Evolutionary conservation across 2,797 vertebrate genomes (phyloP).

Genomic region (Buphagus erythrorhynchus): DNA sequence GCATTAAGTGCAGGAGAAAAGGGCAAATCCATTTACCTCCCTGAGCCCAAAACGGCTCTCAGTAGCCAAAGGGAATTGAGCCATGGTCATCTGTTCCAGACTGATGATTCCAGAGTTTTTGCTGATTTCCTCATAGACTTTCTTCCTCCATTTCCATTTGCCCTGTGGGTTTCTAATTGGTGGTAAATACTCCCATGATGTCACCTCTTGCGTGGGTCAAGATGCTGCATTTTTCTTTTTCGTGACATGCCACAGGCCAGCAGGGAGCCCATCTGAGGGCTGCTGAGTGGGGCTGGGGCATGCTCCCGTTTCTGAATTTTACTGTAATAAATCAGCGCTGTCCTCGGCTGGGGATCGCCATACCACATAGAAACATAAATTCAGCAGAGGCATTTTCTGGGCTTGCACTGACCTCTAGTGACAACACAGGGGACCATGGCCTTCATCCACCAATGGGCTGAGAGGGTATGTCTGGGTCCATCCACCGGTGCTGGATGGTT

Average conservation of each 20-base stretch:
- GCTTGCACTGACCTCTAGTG: constrained; percentile 79
- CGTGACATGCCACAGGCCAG: neutral
- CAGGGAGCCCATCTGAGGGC: neutral
- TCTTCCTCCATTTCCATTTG: neutral
- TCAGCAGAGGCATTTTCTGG: neutral
- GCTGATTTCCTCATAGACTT: neutral
- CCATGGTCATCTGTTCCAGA: accelerated
- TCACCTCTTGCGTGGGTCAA: neutral
- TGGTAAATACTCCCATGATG: accelerated
- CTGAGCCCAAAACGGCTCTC: neutral
- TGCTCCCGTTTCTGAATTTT: neutral
- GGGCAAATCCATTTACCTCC: neutral
- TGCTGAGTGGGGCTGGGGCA: neutral
- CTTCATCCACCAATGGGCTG: neutral
- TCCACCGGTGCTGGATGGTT: accelerated
- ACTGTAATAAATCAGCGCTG: neutral
- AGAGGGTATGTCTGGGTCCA: neutral
- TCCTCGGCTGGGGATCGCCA: neutral
- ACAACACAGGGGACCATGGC: constrained; percentile 15
- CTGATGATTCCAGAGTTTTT: neutral
- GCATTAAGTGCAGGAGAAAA: neutral
- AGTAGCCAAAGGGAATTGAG: neutral
- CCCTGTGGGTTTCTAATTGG: neutral
- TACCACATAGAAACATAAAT: neutral
- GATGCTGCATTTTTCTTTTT: neutral